These are phyloP conservation scores for Nomada goodeniana DNA, from an alignment of 2,888 invertebrate genomes.

Conservation along the genomic window DNA sequence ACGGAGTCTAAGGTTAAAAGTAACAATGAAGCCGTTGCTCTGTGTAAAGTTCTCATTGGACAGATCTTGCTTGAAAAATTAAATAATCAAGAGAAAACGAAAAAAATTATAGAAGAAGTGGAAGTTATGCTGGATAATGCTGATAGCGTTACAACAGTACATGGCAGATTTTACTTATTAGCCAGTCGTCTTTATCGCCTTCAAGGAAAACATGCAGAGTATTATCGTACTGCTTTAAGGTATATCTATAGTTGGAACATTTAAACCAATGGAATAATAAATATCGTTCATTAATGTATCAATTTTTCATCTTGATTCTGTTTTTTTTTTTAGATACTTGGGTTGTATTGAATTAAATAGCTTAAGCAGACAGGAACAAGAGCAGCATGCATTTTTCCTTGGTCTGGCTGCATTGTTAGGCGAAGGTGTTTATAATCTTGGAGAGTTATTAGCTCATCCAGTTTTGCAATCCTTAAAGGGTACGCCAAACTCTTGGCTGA, in stretches of 20 bases:
- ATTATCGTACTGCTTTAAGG: slow-evolving; percentile 97
- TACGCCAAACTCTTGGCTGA: slow-evolving; percentile 94
- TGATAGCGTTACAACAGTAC: slow-evolving; percentile 96
- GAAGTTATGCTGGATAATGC: slow-evolving; percentile 94
- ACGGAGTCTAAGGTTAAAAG: slow-evolving; percentile 94
- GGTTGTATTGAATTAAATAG: slow-evolving; percentile 91
- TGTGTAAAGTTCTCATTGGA: slow-evolving; percentile 95
- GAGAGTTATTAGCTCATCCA: slow-evolving; percentile 97
- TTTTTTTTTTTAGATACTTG: slow-evolving; percentile 85
- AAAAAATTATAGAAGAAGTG: slow-evolving; percentile 94
- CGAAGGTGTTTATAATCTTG: slow-evolving; percentile 98
- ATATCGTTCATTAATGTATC: neutral
- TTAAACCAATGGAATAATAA: neutral
- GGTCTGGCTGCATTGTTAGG: slow-evolving; percentile 97
- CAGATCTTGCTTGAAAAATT: slow-evolving; percentile 92
- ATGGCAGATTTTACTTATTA: slow-evolving; percentile 96
- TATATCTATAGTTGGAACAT: slow-evolving; percentile 81
- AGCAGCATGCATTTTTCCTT: slow-evolving; percentile 94
- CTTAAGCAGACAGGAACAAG: slow-evolving; percentile 88
- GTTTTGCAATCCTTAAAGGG: slow-evolving; percentile 93
- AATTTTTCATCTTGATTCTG: slow-evolving; percentile 9
- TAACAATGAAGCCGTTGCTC: slow-evolving; percentile 93
- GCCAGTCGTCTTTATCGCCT: slow-evolving; percentile 95
- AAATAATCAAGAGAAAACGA: slow-evolving; percentile 91
- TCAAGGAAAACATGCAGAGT: slow-evolving; percentile 96